Evolutionary conservation across 1,140 invertebrate species (phyloP).

Genomic region (Zaprionus davidi): DNA sequence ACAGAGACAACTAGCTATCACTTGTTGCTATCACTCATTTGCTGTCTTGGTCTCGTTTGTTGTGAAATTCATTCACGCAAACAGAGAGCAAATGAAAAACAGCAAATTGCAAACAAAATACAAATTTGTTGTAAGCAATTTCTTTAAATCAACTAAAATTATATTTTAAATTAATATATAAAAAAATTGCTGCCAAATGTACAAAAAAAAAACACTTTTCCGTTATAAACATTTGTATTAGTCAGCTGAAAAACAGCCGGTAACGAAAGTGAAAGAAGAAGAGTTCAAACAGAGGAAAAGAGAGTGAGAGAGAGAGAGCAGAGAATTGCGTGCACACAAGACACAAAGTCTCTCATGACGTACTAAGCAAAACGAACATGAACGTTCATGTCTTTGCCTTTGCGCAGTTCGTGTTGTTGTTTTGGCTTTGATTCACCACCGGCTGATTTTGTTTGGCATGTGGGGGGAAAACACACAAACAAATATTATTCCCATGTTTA

Average conservation of each 20-base stretch:
- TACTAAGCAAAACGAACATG: conserved; percentile 44
- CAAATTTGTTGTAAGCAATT: neutral
- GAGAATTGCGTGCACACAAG: conserved; percentile 1
- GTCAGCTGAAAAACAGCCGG: conserved; percentile 41
- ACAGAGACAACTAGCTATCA: conserved; percentile 29
- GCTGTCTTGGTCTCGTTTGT: conserved; percentile 43
- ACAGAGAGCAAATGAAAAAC: conserved; percentile 12
- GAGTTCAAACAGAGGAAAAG: neutral
- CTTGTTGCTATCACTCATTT: neutral
- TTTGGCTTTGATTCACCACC: conserved; percentile 3
- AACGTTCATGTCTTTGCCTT: conserved; percentile 41
- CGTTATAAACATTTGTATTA: neutral
- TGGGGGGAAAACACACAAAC: neutral
- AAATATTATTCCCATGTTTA: neutral
- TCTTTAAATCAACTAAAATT: conserved; percentile 5
- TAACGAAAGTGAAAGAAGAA: conserved; percentile 2
- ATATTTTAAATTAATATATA: neutral
- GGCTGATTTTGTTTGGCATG: neutral
- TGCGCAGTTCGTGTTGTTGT: neutral
- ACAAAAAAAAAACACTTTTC: conserved; percentile 1
- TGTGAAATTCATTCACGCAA: conserved; percentile 41
- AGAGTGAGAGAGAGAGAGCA: conserved; percentile 1
- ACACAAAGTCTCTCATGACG: conserved; percentile 37
- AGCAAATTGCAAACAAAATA: conserved; percentile 8
- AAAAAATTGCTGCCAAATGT: neutral